Evolutionary conservation across 2,113 vertebrate species (phyloP), one percentile per base, ranked within the genome.

Genomic region (Nansenia antarctica): DNA sequence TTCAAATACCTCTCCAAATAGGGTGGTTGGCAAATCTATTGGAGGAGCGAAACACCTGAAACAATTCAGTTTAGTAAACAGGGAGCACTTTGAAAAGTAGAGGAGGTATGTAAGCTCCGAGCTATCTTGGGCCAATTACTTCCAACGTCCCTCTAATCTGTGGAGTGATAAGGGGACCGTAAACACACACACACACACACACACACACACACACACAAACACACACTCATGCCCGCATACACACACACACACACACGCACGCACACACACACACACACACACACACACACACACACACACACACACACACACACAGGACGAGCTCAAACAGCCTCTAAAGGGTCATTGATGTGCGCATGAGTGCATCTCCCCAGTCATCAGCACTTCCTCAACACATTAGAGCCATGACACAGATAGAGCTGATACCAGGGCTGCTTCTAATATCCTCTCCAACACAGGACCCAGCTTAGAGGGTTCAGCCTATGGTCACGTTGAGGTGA

Each of bases 31-130:
- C 62, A 24, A 31, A 70, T 49, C 69, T 45, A 31, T 26, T n/a
- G n/a, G n/a, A n/a, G 9, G 18, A 69, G 69, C 14, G 47, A 47
- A 45, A 66, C 79, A 77, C 79, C 74, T 77, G 72, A 74, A 72
- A 77, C 60, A 53, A 73, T 77, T 81, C 70, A 22, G 9, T 73
- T 55, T 2, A 20, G 57, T 57, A 70, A 73, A 62, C 69, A 47
- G 69, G 58, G 35, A 70, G 64, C 6, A 65, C 72, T 81, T 77
- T 67, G 52, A 83, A 82, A n/a, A n/a, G n/a, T n/a, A n/a, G 69
- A 47, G 53, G 24, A 70, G 71, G 70, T 66, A 81, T 73, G 67
- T 30, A n/a, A n/a, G n/a, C 77, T 81, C 49, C 66, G 26, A 70
- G 54, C 65, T 67, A 37, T 67, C 53, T 62, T 55, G 39, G 20